Evolutionary conservation across 2,888 invertebrate species (phyloP), one percentile per base, ranked within the genome.

Genomic region (Sclerodermus sp.): DNA sequence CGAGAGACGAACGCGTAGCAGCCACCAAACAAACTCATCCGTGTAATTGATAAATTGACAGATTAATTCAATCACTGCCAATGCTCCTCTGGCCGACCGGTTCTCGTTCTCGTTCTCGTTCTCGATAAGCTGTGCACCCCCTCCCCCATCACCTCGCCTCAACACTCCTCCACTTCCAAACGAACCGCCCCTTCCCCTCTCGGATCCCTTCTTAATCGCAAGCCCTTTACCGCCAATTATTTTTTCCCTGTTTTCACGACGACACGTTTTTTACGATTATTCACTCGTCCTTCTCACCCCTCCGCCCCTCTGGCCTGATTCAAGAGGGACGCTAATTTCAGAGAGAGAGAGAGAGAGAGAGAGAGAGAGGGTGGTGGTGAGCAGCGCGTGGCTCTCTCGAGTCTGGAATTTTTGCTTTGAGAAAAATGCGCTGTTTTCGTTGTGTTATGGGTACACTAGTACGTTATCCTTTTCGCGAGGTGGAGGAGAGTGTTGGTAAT

Each of bases 21-120:
- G 64, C 69, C 67, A 70, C 71, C 76, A 74, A 76, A 76, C 76
- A 77, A 77, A 76, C 71, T 74, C 73, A 74, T 76, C 74, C 74
- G 71, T 73, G 70, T 76, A 76, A 77, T 76, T 76, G 75, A 65
- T 63, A 76, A 77, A 76, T 76, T 76, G 76, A 71, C 72, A 68
- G 72, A 76, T 75, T 77, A 76, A 77, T 77, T 72, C 68, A 71
- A 77, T 76, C 74, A 73, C 71, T 72, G 71, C 67, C 62, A 53
- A 55, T 57, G 60, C 55, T 59, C 60, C 65, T 58, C 58, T 60
- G 52, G 50, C 47, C 58, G 51, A 44, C 49, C 36, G 49, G 46
- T 50, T n/a, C n/a, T 42, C 54, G 51, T 51, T 56, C 52, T 49
- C 48, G 44, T 53, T 54, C 53, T 37, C 46, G 43, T 44, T 17